Base-by-base conservation (phyloP, 2,113 vertebrate genomes). In the Anseranas semipalmata region DNA sequence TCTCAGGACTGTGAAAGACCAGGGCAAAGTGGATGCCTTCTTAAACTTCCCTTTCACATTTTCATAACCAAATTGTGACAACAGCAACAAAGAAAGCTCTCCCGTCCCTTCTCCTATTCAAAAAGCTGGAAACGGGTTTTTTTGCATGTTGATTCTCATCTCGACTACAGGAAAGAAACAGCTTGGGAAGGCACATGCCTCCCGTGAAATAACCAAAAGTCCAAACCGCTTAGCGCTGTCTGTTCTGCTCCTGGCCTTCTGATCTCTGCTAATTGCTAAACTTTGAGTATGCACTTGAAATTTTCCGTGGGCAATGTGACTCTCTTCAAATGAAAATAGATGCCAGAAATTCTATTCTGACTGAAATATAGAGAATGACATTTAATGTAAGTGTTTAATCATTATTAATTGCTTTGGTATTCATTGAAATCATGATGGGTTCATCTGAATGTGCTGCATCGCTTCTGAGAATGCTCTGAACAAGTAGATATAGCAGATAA, bases 341-440 rank as follows among this genome's bases (percentile, higher is more conserved):
- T 85, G 91, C 95, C 95, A 93, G 95, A 95, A 41, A 81, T 97
- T 94, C 45, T 96, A 91, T 97, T 92, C 84, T 82, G 94, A 68
- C 88, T 97, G 87, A 95, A 96, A 94, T 93, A 92, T 80, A 88
- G 92, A 95, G 81, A 95, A 94, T 97, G 97, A 97, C 97, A 97
- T 97, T 97, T 97, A 97, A 97, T 93, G 27, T 85, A 96, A 96
- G 94, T 93, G 90, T 97, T 97, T 97, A 97, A 97, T 97, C 77
- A 81, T 96, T 97, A 97, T 97, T 97, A 97, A 97, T 97, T 97
- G 89, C 96, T 96, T 97, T 96, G 96, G 93, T 95, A 97, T 97
- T 97, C 89, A 95, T 71, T 78, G 92, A 91, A 95, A 90, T 93
- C 41, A 83, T 87, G 91, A 96, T 89, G 68, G 95, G 90, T 92